These are phyloP conservation scores for Oenanthe oenanthe DNA, from an alignment of 2,113 vertebrate species.

Conservation along the genomic window DNA sequence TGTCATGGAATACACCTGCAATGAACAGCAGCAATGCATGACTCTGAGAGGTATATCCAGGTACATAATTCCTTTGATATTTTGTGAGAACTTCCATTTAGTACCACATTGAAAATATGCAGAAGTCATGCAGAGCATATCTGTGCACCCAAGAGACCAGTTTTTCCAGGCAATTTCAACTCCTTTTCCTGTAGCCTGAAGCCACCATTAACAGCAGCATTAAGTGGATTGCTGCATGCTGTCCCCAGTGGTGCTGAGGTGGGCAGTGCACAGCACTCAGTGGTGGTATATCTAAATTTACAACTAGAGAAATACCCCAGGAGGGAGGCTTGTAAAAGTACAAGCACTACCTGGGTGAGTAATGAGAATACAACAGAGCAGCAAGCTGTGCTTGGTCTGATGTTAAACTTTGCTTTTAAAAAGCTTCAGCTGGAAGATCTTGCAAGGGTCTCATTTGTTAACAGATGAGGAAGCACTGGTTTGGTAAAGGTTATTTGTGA, in stretches of 20 bases:
- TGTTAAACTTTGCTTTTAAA: neutral
- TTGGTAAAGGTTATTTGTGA: neutral
- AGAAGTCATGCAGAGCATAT: neutral
- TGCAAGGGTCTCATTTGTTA: neutral
- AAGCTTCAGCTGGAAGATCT: neutral
- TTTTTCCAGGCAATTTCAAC: neutral
- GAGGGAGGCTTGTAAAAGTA: neutral
- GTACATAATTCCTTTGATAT: neutral
- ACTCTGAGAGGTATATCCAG: neutral
- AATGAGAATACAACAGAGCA: neutral
- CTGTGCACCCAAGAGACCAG: neutral
- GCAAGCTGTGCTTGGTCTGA: neutral
- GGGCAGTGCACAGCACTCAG: neutral
- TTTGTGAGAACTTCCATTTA: neutral
- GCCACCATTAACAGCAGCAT: neutral
- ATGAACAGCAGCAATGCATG: neutral
- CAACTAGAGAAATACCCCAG: neutral
- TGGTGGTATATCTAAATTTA: neutral
- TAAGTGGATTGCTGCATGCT: neutral
- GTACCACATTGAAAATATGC: neutral
- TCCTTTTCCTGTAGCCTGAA: neutral
- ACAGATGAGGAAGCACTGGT: neutral
- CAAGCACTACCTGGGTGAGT: neutral
- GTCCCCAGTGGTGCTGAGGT: neutral
- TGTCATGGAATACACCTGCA: neutral